Evolutionary conservation across 2,888 invertebrate genomes (phyloP), one percentile per base, ranked within the genome.

Genomic region (Nysson spinosus): DNA sequence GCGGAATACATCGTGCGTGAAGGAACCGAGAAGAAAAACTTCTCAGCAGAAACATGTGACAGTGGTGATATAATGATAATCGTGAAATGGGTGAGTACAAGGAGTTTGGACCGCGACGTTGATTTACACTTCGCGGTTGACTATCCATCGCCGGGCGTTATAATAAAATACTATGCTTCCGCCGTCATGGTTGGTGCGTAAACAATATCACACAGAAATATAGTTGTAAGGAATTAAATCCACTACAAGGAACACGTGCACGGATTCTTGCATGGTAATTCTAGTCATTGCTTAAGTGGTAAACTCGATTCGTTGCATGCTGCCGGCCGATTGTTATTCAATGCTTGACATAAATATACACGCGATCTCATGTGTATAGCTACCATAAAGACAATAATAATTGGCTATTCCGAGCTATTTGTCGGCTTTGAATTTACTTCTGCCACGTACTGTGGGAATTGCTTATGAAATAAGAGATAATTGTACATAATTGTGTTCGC

Each of bases 101-200:
- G 44, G 28, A 19, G 22, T 39, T 44, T 22, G 32, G 30, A 37
- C 16, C 37, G 35, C 16, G 26, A 62, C 51, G 58, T 61, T 75
- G 72, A 78, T 75, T 76, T 75, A 75, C 57, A 62, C 63, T 66
- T 62, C 69, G 69, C 61, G 68, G 35, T 62, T 50, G 57, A 64
- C 46, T 52, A 37, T 46, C 16, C 61, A 46, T 62, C 42, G 28
- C 37, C 46, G 49, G 56, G 40, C 37, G 43, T 51, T 42, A 57
- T 62, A 61, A 54, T 47, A 63, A 49, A 55, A 32, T 32, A 39
- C n/a, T 7, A 22, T n/a, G n/a, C 9, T 17, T n/a, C n/a, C n/a
- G n/a, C 32, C 35, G 50, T 19, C 17, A 30, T 22, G 47, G 47
- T 30, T 46, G 26, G 20, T 22, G 61, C 56, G 61, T 65, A 35